A percentile compares a stretch with the other conserved stretches of the same genome.
phyloP scores from a whole-genome alignment of 2,113 vertebrate genomes.

The Chionomys nivalis region DNA sequence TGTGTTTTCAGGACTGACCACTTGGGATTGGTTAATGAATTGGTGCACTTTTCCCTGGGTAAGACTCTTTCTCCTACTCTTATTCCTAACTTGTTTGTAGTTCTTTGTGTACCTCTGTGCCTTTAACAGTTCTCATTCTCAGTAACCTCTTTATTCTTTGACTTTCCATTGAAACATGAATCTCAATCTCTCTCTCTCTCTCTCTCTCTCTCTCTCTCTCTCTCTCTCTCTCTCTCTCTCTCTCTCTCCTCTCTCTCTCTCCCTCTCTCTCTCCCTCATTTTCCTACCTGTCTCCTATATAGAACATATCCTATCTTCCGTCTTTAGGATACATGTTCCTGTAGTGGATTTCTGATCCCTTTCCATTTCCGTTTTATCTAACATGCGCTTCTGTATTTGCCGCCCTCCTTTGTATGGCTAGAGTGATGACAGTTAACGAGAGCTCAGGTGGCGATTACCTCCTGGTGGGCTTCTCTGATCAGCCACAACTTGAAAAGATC shows the following conservation, averaged over 20 bases:
- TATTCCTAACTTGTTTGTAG: too few species aligned
- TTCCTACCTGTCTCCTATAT: too few species aligned
- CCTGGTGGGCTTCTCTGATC: constrained; percentile 66
- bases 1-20: not conserved
- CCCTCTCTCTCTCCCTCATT: fast-evolving
- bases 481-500: constrained; percentile 58
- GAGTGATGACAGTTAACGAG: not conserved
- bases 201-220: not conserved
- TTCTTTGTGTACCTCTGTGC: not conserved
- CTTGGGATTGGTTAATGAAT: not conserved
- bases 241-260: not conserved
- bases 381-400: not conserved
- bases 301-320: not conserved
- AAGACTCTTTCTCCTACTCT: not conserved
- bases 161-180: not conserved
- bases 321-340: not conserved
- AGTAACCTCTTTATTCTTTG: not conserved
- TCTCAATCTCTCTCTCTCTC: not conserved
- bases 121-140: not conserved
- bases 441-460: constrained; percentile 44
- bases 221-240: not conserved
- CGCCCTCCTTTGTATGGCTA: not conserved
- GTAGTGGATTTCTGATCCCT: not conserved
- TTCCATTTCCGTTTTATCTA: not conserved
- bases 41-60: not conserved